Conservation (phyloP, 2,797 vertebrate species). For the Rachycentron canadum region DNA sequence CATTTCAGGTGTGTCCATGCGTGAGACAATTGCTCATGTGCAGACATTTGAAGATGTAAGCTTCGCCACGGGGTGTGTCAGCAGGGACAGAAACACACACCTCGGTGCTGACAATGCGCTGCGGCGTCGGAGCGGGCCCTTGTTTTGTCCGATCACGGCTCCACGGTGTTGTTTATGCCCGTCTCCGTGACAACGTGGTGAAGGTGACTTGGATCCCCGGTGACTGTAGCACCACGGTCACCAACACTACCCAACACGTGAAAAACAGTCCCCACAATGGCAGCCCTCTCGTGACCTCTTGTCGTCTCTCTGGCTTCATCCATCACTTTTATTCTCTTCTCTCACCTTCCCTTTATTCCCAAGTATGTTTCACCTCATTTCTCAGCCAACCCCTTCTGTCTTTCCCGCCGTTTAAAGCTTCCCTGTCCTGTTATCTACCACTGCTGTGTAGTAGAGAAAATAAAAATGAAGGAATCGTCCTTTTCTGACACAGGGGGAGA, state of each 20-base stretch:
- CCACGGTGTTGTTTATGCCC: conserved; percentile 7
- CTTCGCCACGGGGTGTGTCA: not conserved
- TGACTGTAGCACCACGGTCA: conserved; percentile 6
- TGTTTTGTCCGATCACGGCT: conserved; percentile 21
- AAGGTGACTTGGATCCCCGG: conserved; percentile 15
- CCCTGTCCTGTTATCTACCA: no score
- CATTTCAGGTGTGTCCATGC: conserved; percentile 10
- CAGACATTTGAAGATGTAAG: conserved; percentile 6
- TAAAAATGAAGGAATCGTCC: not conserved
- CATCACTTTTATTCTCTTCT: not conserved
- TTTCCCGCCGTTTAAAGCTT: not conserved
- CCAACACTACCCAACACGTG: conserved; percentile 6
- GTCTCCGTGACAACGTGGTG: conserved; percentile 36
- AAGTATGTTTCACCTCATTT: not conserved
- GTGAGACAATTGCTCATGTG: conserved; percentile 2
- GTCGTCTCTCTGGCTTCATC: not conserved
- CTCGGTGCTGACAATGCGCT: not conserved
- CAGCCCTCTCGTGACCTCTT: not conserved
- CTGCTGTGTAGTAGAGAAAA: not conserved
- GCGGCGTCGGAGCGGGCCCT: not conserved
- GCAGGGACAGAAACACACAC: conserved; percentile 4
- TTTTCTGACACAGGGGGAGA: not conserved
- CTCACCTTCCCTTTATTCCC: not conserved
- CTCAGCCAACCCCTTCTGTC: not conserved
- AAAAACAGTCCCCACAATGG: conserved; percentile 22